A percentile compares a stretch with the other conserved stretches of the same genome.
phyloP scores from a whole-genome alignment of 2,888 invertebrate genomes.

The Eumerus sabulonum region DNA sequence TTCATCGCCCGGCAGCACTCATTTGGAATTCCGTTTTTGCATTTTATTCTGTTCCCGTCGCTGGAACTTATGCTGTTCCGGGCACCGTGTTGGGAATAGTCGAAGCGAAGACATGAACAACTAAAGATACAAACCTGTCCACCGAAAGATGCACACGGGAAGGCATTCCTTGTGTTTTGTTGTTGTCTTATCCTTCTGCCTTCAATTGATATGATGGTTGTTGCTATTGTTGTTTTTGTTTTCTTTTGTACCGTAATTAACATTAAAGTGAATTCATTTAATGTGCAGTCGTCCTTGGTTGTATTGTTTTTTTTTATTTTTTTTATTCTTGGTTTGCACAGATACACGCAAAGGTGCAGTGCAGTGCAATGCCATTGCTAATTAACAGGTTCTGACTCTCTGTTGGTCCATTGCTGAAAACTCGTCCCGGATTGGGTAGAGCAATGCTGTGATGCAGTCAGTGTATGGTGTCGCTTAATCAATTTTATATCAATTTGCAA shows the following conservation, averaged over 20 bases:
- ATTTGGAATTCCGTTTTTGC: slow-evolving; percentile 64
- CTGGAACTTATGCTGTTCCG: slow-evolving; percentile 33
- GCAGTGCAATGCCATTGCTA: slow-evolving; percentile 60
- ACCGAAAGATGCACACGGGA: slow-evolving; percentile 34
- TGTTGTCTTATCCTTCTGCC: slow-evolving; percentile 8
- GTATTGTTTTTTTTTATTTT: slow-evolving; percentile 42
- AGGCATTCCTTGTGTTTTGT: slow-evolving; percentile 6
- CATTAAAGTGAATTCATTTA: slow-evolving; percentile 67
- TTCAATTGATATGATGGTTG: slow-evolving; percentile 55
- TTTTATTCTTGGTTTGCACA: slow-evolving; percentile 4
- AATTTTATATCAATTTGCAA: slow-evolving; percentile 79
- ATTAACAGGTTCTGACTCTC: slow-evolving; percentile 61
- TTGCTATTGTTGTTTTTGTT: slow-evolving; percentile 46
- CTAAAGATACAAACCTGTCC: slow-evolving; percentile 34
- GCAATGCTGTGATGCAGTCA: slow-evolving; percentile 15
- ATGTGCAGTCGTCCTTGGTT: slow-evolving; percentile 36
- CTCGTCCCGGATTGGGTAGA: too few relatives aligned
- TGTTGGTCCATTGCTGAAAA: too few relatives aligned
- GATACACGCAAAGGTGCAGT: slow-evolving; percentile 27
- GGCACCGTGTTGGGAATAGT: slow-evolving; percentile 41
- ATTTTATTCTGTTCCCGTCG: slow-evolving; percentile 33
- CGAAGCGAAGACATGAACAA: slow-evolving; percentile 3
- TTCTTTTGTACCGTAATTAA: slow-evolving; percentile 57
- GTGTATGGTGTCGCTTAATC: slow-evolving; percentile 71
- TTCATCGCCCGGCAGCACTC: slow-evolving; percentile 30